Evolutionary conservation across 1,140 invertebrate genomes (phyloP).

Genomic region (Meloidogyne exigua): DNA sequence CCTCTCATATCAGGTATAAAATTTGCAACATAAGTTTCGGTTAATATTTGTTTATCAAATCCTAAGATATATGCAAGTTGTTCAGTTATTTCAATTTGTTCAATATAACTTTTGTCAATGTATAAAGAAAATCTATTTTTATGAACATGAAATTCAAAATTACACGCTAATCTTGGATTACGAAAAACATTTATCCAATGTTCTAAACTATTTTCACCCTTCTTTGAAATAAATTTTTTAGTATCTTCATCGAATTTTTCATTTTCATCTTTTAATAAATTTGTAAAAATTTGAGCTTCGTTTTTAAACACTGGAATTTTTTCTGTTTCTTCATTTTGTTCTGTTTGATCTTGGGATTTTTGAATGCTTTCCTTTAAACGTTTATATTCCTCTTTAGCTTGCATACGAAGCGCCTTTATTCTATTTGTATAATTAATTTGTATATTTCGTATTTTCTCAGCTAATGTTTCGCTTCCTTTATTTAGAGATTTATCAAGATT

Average conservation of each 20-base stretch:
- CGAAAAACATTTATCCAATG: slow-evolving; percentile 7
- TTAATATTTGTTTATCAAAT: slow-evolving; percentile 9
- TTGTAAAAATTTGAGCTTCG: neutral
- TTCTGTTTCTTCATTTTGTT: neutral
- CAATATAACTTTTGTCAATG: neutral
- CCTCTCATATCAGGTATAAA: too few relatives aligned
- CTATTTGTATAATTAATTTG: neutral
- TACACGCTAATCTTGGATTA: neutral
- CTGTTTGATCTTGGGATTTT: neutral
- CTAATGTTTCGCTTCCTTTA: slow-evolving; percentile 1
- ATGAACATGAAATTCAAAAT: slow-evolving; percentile 1
- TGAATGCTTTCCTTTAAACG: neutral
- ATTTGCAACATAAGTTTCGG: too few relatives aligned
- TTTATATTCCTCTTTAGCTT: slow-evolving; percentile 1
- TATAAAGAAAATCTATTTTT: neutral
- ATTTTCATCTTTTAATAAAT: neutral
- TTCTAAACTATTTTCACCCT: neutral
- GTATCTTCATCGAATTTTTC: neutral
- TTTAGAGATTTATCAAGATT: neutral
- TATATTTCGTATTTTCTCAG: neutral
- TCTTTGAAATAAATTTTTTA: neutral
- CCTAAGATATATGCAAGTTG: slow-evolving; percentile 16
- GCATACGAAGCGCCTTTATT: neutral
- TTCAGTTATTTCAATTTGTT: neutral
- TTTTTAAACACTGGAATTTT: neutral